A percentile compares a stretch with the other conserved stretches of the same genome.
Conservation (phyloP, 92 coral and sea anemone species). For the Phenganax marumi region DNA sequence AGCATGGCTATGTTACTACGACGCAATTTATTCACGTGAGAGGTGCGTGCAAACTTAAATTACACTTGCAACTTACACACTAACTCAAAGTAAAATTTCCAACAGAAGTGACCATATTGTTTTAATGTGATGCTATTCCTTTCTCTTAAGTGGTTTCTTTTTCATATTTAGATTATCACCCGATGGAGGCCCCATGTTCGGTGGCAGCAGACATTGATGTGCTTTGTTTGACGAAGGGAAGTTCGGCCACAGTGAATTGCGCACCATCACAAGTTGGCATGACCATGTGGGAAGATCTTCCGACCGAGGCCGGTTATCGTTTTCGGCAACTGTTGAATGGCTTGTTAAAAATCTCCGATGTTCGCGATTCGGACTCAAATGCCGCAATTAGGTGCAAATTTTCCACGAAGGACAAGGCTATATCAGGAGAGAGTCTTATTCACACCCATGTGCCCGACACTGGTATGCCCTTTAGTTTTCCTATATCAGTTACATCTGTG, state of each 20-base stretch:
- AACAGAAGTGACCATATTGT: background rate
- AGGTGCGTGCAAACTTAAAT: conserved; percentile 7
- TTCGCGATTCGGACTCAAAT: background rate
- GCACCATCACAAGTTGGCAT: background rate
- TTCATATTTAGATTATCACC: conserved; percentile 1
- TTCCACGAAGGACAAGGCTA: background rate
- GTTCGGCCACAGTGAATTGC: conserved; percentile 20
- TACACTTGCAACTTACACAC: background rate
- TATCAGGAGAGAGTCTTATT: background rate
- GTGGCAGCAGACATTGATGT: background rate
- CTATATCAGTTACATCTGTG: background rate
- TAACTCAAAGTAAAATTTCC: background rate
- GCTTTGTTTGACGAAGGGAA: conserved; percentile 3
- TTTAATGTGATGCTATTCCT: background rate
- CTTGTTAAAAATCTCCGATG: conserved; percentile 9
- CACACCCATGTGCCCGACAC: background rate
- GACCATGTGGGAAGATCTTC: conserved; percentile 2
- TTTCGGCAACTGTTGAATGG: conserved; percentile 5
- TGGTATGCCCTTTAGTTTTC: background rate
- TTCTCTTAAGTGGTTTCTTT: background rate
- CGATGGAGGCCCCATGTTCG: background rate
- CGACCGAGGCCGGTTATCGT: background rate
- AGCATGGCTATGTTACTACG: background rate
- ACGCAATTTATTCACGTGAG: conserved; percentile 25
- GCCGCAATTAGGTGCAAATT: background rate